Evolutionary conservation across 1,140 invertebrate genomes (phyloP).

Genomic region (Drepana arcuata): DNA sequence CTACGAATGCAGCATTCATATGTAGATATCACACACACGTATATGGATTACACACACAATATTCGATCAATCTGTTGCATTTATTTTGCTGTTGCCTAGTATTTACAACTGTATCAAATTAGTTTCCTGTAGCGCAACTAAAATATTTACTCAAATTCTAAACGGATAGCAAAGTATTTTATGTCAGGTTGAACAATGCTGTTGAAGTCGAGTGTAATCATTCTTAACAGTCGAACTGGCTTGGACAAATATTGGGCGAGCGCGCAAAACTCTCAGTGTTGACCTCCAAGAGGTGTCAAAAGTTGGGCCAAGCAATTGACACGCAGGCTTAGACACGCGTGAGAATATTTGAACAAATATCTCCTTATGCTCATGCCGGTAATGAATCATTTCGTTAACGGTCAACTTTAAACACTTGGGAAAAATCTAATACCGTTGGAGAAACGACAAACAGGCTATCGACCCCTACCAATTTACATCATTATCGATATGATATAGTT

Average conservation of each 20-base stretch:
- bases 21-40: not conserved
- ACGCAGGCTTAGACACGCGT: constrained; percentile 43
- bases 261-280: constrained; percentile 37
- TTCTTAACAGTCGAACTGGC: constrained; percentile 19
- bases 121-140: no score
- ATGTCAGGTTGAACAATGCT: constrained; percentile 14
- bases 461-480: constrained; percentile 44
- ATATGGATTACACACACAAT: not conserved
- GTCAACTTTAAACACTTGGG: constrained; percentile 44
- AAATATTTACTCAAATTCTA: not conserved
- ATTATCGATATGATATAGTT: constrained; percentile 22
- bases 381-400: constrained; percentile 66
- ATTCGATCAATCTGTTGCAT: not conserved
- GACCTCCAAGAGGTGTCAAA: constrained; percentile 59
- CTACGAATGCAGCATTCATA: not conserved
- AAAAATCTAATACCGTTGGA: constrained; percentile 39
- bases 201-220: constrained; percentile 24
- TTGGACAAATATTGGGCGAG: constrained; percentile 44
- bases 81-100: not conserved
- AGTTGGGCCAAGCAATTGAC: constrained; percentile 48
- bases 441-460: constrained; percentile 22
- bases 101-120: no score
- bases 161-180: constrained; percentile 10
- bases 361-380: constrained; percentile 52
- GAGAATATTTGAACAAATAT: constrained; percentile 66